A percentile compares a stretch with the other conserved stretches of the same genome.
Conservation (phyloP, 1,140 invertebrate species). For the Elymnias hypermnestra region DNA sequence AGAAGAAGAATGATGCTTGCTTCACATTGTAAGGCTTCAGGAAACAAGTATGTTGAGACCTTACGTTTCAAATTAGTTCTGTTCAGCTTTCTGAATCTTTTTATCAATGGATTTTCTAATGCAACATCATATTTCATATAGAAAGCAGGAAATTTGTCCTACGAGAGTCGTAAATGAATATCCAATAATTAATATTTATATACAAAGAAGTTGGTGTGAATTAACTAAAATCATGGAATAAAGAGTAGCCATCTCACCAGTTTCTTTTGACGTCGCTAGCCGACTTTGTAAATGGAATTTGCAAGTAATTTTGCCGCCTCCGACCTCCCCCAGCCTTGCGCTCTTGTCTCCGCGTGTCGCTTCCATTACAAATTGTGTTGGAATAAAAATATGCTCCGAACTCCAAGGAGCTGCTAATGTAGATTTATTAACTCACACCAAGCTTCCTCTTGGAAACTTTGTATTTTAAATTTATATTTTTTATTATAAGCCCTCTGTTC, state of each 20-base stretch:
- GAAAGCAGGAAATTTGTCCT: no score
- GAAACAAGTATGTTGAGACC: no score
- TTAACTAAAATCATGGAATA: constrained; percentile 18
- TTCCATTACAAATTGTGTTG: constrained; percentile 75
- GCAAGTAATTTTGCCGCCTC: constrained; percentile 65
- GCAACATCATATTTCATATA: no score
- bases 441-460: constrained; percentile 10
- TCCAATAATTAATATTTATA: constrained; percentile 1
- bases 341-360: constrained; percentile 69
- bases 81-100: no score
- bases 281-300: constrained; percentile 70
- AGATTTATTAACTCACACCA: constrained; percentile 17
- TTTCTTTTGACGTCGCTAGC: constrained; percentile 48
- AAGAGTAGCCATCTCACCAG: constrained; percentile 27
- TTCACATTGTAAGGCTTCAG: no score
- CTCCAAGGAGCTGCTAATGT: constrained; percentile 37
- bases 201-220: constrained; percentile 6
- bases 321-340: constrained; percentile 45
- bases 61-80: no score
- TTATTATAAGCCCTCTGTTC: constrained; percentile 11
- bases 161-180: background rate
- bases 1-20: no score
- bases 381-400: constrained; percentile 67
- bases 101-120: no score
- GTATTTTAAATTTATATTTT: constrained; percentile 17